Percentiles rank a stretch among this genome's conserved stretches.
Conservation (phyloP, 2,888 invertebrate genomes). For the Eremobia ochroleuca region DNA sequence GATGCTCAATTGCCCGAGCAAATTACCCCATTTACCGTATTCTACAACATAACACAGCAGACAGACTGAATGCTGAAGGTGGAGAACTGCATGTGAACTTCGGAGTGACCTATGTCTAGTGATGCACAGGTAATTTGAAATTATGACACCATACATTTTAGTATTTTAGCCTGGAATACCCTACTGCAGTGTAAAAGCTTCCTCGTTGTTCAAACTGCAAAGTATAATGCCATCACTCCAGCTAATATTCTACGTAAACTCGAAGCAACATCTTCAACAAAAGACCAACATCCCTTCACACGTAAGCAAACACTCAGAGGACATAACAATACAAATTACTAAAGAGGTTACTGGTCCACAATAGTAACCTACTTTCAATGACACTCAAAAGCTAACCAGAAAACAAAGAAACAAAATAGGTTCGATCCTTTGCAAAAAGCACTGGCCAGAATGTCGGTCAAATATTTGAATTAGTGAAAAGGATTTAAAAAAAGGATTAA, state of each 20-base stretch:
- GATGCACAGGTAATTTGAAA: not conserved
- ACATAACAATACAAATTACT: constrained; percentile 40
- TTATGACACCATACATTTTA: not conserved
- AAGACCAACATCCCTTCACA: constrained; percentile 36
- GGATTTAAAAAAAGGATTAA: constrained; percentile 9
- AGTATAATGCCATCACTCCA: too few species aligned
- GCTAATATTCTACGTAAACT: not conserved
- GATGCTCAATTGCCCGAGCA: not conserved
- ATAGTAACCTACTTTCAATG: constrained; percentile 35
- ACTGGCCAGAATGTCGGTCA: not conserved
- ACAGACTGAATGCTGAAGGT: not conserved
- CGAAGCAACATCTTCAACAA: constrained; percentile 8
- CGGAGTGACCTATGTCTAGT: too few species aligned
- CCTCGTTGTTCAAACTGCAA: too few species aligned
- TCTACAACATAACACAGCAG: not conserved
- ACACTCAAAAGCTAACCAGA: not conserved
- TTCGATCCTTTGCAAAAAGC: not conserved
- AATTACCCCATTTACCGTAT: not conserved
- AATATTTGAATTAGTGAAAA: constrained; percentile 28
- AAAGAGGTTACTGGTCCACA: constrained; percentile 53
- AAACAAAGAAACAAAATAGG: not conserved
- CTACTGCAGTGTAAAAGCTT: not conserved
- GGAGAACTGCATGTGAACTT: not conserved
- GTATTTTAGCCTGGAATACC: not conserved
- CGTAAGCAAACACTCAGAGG: constrained; percentile 25